These are phyloP conservation scores for Cyphomyrus discorhynchus DNA, from an alignment of 2,113 vertebrate species.

Conservation along the genomic window DNA sequence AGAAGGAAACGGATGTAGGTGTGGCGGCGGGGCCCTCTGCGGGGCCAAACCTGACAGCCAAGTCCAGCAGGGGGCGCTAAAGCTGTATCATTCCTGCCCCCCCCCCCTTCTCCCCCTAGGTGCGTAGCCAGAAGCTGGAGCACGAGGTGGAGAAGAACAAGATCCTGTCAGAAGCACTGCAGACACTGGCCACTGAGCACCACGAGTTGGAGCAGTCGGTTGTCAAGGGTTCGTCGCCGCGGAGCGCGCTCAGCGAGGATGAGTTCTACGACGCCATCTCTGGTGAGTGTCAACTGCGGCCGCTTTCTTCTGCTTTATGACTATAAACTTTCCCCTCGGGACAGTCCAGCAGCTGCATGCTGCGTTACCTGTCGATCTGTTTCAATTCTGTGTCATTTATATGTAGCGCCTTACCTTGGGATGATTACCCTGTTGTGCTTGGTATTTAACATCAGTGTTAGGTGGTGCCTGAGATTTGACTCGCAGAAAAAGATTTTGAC, in stretches of 20 bases:
- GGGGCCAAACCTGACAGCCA: neutral
- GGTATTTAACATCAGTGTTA: neutral
- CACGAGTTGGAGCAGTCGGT: slow-evolving; percentile 92
- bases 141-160: slow-evolving; percentile 94
- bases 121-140: slow-evolving; percentile 85
- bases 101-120: slow-evolving; percentile 54
- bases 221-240: slow-evolving; percentile 75
- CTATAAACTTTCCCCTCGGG: neutral
- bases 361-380: neutral
- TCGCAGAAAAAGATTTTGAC: neutral
- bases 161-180: slow-evolving; percentile 90
- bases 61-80: neutral
- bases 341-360: neutral
- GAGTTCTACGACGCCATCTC: slow-evolving; percentile 93
- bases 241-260: slow-evolving; percentile 80
- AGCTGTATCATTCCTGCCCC: neutral
- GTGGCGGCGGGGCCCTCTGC: neutral
- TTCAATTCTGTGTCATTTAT: neutral
- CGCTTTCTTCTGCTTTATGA: neutral
- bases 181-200: slow-evolving; percentile 88
- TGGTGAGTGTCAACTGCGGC: slow-evolving; percentile 58
- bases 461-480: neutral
- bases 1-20: neutral
- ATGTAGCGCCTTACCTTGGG: neutral
- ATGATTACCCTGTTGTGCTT: neutral